Base-by-base conservation (phyloP, 2,888 invertebrate species). In the Melipona bicolor region DNA sequence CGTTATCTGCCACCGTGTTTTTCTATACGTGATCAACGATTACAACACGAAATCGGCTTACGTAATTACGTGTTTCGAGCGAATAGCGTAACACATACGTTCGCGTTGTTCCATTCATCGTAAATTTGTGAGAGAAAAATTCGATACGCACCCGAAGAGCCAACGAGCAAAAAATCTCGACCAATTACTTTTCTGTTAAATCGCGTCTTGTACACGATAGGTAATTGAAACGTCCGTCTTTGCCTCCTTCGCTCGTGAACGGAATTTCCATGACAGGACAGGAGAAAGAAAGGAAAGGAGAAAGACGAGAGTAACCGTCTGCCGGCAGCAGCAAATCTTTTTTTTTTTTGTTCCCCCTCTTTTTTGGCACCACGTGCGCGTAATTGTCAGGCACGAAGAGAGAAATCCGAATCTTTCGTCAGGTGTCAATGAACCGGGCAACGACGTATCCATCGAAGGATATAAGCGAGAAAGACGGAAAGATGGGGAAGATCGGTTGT, bases 371-470 rank as follows among this genome's bases (percentile, higher is more conserved):
- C 90, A 89, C 90, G 90, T 89, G 89, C 90, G 85, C 88, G 88
- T 89, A 89, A 89, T 89, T 88, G 89, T 89, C 85, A 88, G 89
- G 89, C 89, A 89, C 82, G 84, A 79, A 79, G 79, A 84, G 86
- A 90, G 91, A 91, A 91, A 92, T 91, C 90, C 86, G 89, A 90
- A 90, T 87, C 90, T 90, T 92, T 91, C 89, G 92, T 92, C 93
- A 93, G 93, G 93, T 94, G 93, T 93, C 92, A 93, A 92, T 91
- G 92, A 92, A 89, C 89, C 84, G 87, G 86, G 82, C 89, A 87
- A 87, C 87, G 87, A 88, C 79, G 88, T 88, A 86, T 88, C 90
- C 88, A 85, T 88, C 88, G 88, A 84, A 88, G 89, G 85, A 90
- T 90, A 90, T 90, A 90, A 91, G 86, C 85, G 81, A 80, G 79